Evolutionary conservation across 2,113 vertebrate species (phyloP), one percentile per base, ranked within the genome.

Genomic region (Lepus americanus): DNA sequence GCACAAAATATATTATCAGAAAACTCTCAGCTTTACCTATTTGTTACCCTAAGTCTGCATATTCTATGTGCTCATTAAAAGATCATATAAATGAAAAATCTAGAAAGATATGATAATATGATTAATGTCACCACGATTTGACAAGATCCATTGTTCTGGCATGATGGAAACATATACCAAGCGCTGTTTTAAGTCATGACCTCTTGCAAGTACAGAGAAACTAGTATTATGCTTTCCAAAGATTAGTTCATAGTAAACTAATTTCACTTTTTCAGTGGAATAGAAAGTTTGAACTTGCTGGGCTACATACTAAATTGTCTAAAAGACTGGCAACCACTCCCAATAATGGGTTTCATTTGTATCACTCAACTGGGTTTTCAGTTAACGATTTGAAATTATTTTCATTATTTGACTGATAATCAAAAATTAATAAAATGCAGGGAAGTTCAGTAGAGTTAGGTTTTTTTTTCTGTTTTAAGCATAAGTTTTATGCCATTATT

Each of bases 301-400:
- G 22, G 0, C 44, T 66, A 66, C 72, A 31, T 1, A 19, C 3
- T 12, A 67, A 72, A n/a, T 9, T 3, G 3, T 78, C 19, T 83
- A 76, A 67, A 95, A 69, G 20, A 14, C 17, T 61, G 67, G 7
- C 51, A 12, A 11, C 39, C n/a, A 33, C 13, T 77, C 20, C n/a
- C 44, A 92, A 55, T 72, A 72, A 72, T 29, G 14, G n/a, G 73
- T 72, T 77, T 11, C 70, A 55, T 39, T 83, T 70, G 63, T 64
- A 70, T 27, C 36, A 16, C 19, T n/a, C 36, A 76, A 5, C 3
- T 31, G 10, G 29, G 5, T 19, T 27, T 88, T 92, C 27, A 53
- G 5, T 64, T 70, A n/a, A 44, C 72, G 51, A 72, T 95, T 72
- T 79, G 31, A 53, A 83, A 63, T 78, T 70, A 36, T 92, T 78